phyloP scores from a whole-genome alignment of 2,888 invertebrate genomes.

The Chesias legatella region DNA sequence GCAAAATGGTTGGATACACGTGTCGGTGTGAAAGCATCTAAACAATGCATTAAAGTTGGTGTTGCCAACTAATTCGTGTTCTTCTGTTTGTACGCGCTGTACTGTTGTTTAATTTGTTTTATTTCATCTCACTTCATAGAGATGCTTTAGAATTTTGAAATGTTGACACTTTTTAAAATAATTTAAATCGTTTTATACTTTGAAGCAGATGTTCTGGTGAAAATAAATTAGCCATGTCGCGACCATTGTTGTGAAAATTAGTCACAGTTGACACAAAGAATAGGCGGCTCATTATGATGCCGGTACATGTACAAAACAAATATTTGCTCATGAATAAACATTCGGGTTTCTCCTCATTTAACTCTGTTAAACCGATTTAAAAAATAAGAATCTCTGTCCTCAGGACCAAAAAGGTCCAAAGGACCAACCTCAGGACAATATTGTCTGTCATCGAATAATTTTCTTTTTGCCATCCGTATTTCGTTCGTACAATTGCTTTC shows the following conservation, averaged over 20 bases:
- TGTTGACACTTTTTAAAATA: constrained; percentile 1
- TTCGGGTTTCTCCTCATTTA: constrained; percentile 7
- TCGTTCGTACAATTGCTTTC: background rate
- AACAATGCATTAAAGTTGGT: constrained; percentile 19
- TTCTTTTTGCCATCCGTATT: constrained; percentile 3
- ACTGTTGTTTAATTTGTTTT: constrained; percentile 24
- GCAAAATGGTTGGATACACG: constrained; percentile 27
- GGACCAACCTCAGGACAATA: too few species aligned
- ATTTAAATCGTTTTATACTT: background rate
- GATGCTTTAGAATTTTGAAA: constrained; percentile 4
- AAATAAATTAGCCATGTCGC: constrained; percentile 15
- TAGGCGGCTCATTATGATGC: constrained; percentile 21
- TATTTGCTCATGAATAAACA: constrained; percentile 19
- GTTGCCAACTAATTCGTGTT: constrained; percentile 24
- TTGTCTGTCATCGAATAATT: constrained; percentile 3
- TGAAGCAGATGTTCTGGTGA: constrained; percentile 10
- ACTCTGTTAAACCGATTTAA: constrained; percentile 2
- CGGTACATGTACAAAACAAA: constrained; percentile 14
- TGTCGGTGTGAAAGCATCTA: constrained; percentile 6
- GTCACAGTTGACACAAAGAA: constrained; percentile 19
- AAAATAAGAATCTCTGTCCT: too few species aligned
- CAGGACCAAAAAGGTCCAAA: too few species aligned
- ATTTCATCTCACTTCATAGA: constrained; percentile 9
- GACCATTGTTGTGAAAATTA: constrained; percentile 23
- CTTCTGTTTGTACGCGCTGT: constrained; percentile 25